Evolutionary conservation across 2,113 vertebrate genomes (phyloP).

Genomic region (Perca flavescens): DNA sequence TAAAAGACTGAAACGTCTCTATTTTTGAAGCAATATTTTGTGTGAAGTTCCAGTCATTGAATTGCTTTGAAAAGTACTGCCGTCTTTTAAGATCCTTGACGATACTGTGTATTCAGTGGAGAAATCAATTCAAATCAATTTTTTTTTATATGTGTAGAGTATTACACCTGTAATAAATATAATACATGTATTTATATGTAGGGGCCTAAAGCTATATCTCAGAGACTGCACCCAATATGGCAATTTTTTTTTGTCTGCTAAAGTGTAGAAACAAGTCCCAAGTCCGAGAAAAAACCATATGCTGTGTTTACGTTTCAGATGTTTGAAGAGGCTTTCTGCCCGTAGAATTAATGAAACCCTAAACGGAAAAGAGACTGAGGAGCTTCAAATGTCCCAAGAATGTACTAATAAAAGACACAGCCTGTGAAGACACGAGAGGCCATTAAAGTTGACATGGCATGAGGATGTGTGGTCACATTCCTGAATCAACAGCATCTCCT

Average conservation of each 20-base stretch:
- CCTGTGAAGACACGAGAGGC: not conserved
- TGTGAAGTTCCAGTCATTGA: not conserved
- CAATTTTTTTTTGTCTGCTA: too few species aligned
- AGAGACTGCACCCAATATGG: not conserved
- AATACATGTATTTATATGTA: not conserved
- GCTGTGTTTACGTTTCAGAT: constrained; percentile 22
- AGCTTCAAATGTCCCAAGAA: constrained; percentile 3
- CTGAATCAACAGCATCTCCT: not conserved
- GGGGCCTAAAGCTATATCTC: not conserved
- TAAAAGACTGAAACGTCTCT: not conserved
- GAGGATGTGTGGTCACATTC: constrained; percentile 4
- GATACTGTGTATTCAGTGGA: not conserved
- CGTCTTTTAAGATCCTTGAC: not conserved
- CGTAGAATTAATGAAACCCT: not conserved
- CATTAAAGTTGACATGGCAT: not conserved
- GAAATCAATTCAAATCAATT: too few species aligned
- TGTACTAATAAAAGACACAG: not conserved
- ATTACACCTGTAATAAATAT: not conserved
- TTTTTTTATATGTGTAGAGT: not conserved
- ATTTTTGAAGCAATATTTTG: not conserved
- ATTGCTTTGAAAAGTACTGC: not conserved
- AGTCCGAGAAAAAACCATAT: constrained; percentile 2
- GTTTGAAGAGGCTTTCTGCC: not conserved
- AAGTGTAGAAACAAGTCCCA: not conserved
- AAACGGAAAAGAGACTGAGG: not conserved